phyloP scores from a whole-genome alignment of 2,888 invertebrate species.

The Eudasyphora cyanicolor region DNA sequence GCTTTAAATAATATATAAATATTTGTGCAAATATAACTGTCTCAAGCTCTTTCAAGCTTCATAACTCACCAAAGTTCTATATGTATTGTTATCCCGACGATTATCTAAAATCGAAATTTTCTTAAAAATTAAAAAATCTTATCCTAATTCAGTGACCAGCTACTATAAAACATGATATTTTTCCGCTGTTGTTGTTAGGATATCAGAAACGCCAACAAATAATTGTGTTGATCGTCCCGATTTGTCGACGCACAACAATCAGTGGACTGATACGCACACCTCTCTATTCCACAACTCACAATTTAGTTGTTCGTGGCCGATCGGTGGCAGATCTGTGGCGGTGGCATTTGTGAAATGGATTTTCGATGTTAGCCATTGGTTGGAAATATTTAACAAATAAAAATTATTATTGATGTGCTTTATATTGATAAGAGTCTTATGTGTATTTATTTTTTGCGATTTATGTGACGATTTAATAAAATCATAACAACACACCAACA shows the following conservation, averaged over 20 bases:
- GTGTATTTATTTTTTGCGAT: neutral
- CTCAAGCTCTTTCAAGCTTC: neutral
- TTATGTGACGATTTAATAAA: neutral
- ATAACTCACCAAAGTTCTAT: neutral
- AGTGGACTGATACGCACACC: neutral
- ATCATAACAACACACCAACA: neutral
- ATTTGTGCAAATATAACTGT: too few relatives aligned
- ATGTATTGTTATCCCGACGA: neutral
- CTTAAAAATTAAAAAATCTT: too few relatives aligned
- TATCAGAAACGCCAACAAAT: neutral
- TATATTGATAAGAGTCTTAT: slow-evolving; percentile 26
- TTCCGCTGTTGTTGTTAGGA: neutral
- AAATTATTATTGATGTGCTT: slow-evolving; percentile 47
- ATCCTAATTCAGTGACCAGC: neutral
- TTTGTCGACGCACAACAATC: neutral
- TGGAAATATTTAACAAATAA: neutral
- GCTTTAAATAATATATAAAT: too few relatives aligned
- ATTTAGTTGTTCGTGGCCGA: neutral
- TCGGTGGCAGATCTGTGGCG: neutral
- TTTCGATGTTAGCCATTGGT: slow-evolving; percentile 35
- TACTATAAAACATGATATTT: neutral
- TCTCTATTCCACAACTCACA: neutral
- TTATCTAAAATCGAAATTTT: neutral
- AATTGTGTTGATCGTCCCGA: neutral
- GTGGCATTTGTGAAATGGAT: slow-evolving; percentile 35